Percentiles rank a stretch among this genome's conserved stretches.
Evolutionary conservation across 2,888 invertebrate species (phyloP).

Genomic region (Amblyjoppa fuscipennis): DNA sequence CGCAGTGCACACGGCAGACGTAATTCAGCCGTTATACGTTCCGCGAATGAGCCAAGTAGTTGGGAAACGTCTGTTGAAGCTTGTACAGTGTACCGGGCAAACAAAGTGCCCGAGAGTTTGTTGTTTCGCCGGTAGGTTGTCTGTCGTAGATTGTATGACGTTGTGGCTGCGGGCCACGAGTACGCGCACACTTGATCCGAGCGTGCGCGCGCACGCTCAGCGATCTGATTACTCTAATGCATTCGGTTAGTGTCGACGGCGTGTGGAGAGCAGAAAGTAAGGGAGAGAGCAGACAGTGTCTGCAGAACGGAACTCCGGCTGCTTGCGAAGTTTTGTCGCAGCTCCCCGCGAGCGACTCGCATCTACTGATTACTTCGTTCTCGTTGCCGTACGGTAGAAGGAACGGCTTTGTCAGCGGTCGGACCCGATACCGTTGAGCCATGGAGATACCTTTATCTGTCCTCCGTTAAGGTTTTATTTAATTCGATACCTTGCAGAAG

Average conservation of each 20-base stretch:
- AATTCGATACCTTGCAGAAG: not conserved
- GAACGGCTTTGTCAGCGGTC: not conserved
- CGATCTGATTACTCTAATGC: constrained; percentile 30
- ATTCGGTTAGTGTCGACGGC: constrained; percentile 27
- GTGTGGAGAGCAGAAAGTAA: not conserved
- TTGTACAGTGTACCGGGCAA: not conserved
- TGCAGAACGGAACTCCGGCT: not conserved
- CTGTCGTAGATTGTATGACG: not conserved
- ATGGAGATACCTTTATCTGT: not conserved
- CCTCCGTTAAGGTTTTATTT: not conserved
- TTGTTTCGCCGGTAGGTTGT: constrained; percentile 3
- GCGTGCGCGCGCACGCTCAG: constrained; percentile 1
- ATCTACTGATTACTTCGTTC: constrained; percentile 18
- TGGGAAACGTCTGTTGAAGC: not conserved
- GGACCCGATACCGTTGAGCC: not conserved
- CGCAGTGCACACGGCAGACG: not conserved
- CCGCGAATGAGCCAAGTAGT: constrained; percentile 5
- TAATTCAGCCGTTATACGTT: not conserved
- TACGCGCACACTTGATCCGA: not conserved
- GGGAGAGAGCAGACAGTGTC: not conserved
- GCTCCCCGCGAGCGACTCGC: not conserved
- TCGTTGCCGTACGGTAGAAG: not conserved
- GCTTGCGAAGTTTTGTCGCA: constrained; percentile 4
- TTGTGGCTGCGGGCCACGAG: not conserved
- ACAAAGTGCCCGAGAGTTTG: constrained; percentile 16